Percentiles rank a stretch among this genome's conserved stretches.
Evolutionary conservation across 2,797 vertebrate genomes (phyloP).

Genomic region (Botia kubotai): DNA sequence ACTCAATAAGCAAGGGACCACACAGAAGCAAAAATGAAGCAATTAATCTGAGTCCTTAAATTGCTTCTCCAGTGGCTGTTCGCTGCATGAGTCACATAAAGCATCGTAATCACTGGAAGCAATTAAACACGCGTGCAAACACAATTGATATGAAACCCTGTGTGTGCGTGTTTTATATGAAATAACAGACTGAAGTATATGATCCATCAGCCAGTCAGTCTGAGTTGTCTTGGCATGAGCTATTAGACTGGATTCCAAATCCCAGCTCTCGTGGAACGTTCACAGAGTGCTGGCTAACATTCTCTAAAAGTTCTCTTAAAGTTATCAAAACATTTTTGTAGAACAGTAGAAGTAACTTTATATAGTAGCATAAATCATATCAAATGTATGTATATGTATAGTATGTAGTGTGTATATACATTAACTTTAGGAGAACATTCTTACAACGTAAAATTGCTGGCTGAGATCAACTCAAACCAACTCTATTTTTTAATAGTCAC

Average conservation of each 20-base stretch:
- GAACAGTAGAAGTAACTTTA: too few relatives aligned
- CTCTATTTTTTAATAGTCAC: too few relatives aligned
- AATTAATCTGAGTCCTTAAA: neutral
- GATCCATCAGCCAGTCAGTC: constrained; percentile 24
- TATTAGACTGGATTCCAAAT: constrained; percentile 33
- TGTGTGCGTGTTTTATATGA: neutral
- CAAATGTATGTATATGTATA: too few relatives aligned
- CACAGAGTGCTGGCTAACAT: too few relatives aligned
- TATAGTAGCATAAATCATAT: too few relatives aligned
- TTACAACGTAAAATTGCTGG: too few relatives aligned
- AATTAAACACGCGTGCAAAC: neutral
- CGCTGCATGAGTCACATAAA: neutral
- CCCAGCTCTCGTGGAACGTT: too few relatives aligned
- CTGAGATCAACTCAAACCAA: too few relatives aligned
- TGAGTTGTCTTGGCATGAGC: neutral
- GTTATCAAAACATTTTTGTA: too few relatives aligned
- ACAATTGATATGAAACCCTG: neutral
- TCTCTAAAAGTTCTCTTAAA: too few relatives aligned
- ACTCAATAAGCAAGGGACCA: neutral
- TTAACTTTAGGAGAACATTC: too few relatives aligned
- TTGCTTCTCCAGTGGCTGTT: neutral
- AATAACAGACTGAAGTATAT: neutral
- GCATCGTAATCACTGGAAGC: constrained; percentile 7
- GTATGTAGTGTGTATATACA: too few relatives aligned
- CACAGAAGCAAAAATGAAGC: neutral